A percentile compares a stretch with the other conserved stretches of the same genome.
Evolutionary conservation across 2,888 invertebrate species (phyloP).

Genomic region (Holacanthella duospinosa): DNA sequence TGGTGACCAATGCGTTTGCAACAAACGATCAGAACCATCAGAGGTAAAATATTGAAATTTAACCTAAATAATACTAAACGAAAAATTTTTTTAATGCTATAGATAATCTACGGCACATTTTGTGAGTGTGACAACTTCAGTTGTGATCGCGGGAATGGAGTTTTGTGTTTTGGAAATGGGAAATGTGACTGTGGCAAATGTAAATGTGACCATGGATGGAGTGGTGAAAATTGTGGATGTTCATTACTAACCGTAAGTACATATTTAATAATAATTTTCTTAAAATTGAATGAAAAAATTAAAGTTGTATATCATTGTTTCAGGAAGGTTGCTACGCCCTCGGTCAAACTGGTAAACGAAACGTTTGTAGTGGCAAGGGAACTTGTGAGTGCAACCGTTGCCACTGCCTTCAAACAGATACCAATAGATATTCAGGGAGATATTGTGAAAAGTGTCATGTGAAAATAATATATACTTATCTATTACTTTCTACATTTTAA

Average conservation of each 20-base stretch:
- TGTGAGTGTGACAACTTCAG: conserved; percentile 71
- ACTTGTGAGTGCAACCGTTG: conserved; percentile 85
- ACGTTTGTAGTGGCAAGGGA: conserved; percentile 64
- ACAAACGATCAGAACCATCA: conserved; percentile 42
- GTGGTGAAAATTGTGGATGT: conserved; percentile 54
- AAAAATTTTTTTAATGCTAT: conserved; percentile 2
- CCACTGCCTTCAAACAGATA: conserved; percentile 59
- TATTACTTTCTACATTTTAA: no score
- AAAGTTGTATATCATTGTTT: no score
- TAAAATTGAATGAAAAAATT: background rate
- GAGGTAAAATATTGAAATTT: conserved; percentile 13
- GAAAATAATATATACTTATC: no score
- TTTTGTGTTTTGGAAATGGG: conserved; percentile 50
- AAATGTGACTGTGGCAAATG: conserved; percentile 56
- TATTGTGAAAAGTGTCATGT: conserved; percentile 91
- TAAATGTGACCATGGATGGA: conserved; percentile 50
- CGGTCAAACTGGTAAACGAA: conserved; percentile 39
- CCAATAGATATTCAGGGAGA: conserved; percentile 67
- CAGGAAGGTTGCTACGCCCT: background rate
- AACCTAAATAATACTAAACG: background rate
- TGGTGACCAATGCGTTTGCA: conserved; percentile 70
- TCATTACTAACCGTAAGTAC: conserved; percentile 42
- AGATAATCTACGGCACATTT: conserved; percentile 50
- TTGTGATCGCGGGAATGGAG: conserved; percentile 50
- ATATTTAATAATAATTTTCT: background rate